Evolutionary conservation across 2,113 vertebrate species (phyloP).

Genomic region (Dasyprocta punctata): DNA sequence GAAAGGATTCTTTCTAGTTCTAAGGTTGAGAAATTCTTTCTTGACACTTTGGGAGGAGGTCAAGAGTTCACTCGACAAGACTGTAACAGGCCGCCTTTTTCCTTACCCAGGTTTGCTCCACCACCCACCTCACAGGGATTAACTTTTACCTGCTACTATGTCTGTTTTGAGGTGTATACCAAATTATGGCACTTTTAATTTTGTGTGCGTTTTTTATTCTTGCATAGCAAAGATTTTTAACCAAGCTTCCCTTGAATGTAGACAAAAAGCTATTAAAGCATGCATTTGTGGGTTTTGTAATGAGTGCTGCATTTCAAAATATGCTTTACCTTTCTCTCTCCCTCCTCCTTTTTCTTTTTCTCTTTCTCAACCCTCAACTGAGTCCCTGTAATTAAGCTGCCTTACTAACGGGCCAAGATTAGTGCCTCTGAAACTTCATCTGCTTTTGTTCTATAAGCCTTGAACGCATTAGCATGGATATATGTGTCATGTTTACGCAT

Average conservation of each 20-base stretch:
- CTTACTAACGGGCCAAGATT: not conserved
- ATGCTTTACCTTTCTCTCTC: not conserved
- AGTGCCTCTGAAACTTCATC: not conserved
- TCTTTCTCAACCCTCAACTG: not conserved
- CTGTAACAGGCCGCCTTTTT: not conserved
- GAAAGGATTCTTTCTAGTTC: conserved; percentile 56
- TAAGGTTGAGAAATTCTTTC: conserved; percentile 55
- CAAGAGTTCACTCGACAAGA: conserved; percentile 67
- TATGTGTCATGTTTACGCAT: not conserved
- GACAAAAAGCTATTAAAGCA: conserved; percentile 31
- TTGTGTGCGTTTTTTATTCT: not conserved
- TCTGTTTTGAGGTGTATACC: not conserved
- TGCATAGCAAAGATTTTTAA: not conserved
- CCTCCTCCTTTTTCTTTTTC: accelerated
- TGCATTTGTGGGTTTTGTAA: not conserved
- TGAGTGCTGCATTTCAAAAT: not conserved
- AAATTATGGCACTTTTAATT: not conserved
- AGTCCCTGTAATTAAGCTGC: conserved; percentile 50
- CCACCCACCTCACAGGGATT: not conserved
- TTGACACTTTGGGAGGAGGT: conserved; percentile 67
- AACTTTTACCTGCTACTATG: not conserved
- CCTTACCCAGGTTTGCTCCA: not conserved
- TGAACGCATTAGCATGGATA: not conserved
- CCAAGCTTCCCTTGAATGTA: not conserved
- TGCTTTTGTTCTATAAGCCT: not conserved